Percentiles rank a stretch among this genome's conserved stretches.
Conservation (phyloP, 2,113 vertebrate genomes). For the Amphilophus citrinellus region DNA sequence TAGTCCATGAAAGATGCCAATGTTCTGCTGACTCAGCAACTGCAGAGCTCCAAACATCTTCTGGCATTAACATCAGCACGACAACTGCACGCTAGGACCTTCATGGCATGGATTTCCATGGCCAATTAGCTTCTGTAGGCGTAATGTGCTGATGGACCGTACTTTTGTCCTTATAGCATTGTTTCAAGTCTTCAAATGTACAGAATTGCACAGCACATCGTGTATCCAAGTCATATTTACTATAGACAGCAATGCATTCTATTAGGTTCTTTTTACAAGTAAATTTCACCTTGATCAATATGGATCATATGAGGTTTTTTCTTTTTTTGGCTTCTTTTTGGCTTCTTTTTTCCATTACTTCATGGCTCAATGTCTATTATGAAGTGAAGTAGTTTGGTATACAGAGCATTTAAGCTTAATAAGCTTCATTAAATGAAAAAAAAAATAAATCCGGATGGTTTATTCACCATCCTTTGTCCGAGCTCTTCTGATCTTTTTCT, state of each 20-base stretch:
- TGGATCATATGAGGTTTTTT: background rate
- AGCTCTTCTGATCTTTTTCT: conserved; percentile 37
- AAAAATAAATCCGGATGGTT: background rate
- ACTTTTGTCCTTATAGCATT: background rate
- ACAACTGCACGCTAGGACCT: too few relatives aligned
- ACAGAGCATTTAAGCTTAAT: background rate
- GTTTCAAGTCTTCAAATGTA: background rate
- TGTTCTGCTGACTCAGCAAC: too few relatives aligned
- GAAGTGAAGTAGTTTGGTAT: background rate
- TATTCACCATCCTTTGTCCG: conserved; percentile 3
- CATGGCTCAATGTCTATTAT: background rate
- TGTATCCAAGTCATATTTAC: background rate
- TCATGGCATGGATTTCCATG: too few relatives aligned
- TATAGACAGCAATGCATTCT: background rate
- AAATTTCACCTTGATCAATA: background rate
- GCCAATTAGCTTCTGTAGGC: background rate
- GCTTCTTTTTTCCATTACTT: background rate
- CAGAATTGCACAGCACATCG: background rate
- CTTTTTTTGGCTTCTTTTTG: background rate
- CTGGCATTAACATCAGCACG: too few relatives aligned
- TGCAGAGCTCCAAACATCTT: too few relatives aligned
- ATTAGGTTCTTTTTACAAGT: background rate
- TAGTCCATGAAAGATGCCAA: background rate
- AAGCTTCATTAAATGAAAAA: background rate
- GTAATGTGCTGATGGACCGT: background rate